phyloP scores from a whole-genome alignment of 2,888 invertebrate species.

The Lasioglossum villosulum region DNA sequence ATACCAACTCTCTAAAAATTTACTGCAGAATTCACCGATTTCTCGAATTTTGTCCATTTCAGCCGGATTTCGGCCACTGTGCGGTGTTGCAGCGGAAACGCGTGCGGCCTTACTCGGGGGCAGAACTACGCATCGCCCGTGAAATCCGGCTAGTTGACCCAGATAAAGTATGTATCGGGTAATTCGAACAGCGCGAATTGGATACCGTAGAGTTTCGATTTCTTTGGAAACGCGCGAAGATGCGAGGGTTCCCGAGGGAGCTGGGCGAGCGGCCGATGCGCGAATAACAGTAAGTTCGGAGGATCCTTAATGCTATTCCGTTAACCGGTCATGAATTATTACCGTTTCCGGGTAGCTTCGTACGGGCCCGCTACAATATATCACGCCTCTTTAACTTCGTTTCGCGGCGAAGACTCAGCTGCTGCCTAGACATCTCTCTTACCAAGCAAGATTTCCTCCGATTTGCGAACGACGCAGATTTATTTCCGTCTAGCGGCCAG shows the following conservation, averaged over 20 bases:
- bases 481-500: constrained; percentile 62
- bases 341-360: constrained; percentile 75
- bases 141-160: constrained; percentile 1
- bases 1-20: no score
- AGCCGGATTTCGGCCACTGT: no score
- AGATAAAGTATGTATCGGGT: constrained; percentile 2
- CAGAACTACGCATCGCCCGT: not conserved
- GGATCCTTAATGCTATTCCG: constrained; percentile 79
- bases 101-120: not conserved
- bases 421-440: constrained; percentile 35
- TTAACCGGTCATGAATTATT: constrained; percentile 78
- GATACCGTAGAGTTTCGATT: constrained; percentile 40
- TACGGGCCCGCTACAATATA: constrained; percentile 70
- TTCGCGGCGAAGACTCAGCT: constrained; percentile 61
- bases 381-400: constrained; percentile 72
- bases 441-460: constrained; percentile 57
- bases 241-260: not conserved
- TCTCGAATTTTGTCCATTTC: no score
- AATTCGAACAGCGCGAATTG: constrained; percentile 5
- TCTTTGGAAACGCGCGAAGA: constrained; percentile 1
- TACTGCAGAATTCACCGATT: no score
- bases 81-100: no score
- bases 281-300: constrained; percentile 71
- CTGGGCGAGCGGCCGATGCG: constrained; percentile 26
- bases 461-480: constrained; percentile 73